These are phyloP conservation scores for Gymnosoma rotundatum DNA, from an alignment of 2,888 invertebrate genomes.

Conservation along the genomic window DNA sequence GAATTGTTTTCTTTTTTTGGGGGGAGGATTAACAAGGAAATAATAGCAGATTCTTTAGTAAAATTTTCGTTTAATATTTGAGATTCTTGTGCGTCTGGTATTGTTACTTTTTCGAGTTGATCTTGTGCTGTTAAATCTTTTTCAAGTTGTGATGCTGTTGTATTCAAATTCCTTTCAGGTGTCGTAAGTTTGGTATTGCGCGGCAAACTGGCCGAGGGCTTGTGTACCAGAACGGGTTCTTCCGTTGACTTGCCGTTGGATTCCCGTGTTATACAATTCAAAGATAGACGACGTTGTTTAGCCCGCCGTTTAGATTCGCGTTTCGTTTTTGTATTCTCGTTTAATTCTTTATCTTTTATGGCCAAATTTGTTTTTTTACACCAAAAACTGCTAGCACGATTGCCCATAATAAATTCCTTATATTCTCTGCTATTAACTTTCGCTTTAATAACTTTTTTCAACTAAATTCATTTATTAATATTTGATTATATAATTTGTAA, in stretches of 20 bases:
- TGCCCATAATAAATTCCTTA: constrained; percentile 79
- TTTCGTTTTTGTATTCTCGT: constrained; percentile 54
- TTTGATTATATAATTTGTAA: too few relatives aligned
- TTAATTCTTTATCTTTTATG: constrained; percentile 53
- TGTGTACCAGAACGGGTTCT: constrained; percentile 52
- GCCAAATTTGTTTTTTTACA: constrained; percentile 78
- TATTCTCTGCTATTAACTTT: background rate
- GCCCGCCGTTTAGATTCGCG: constrained; percentile 54
- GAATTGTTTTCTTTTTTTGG: background rate
- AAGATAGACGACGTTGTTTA: constrained; percentile 74
- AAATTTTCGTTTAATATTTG: background rate
- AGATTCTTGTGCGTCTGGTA: constrained; percentile 18
- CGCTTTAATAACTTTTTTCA: constrained; percentile 1
- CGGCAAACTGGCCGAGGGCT: constrained; percentile 31
- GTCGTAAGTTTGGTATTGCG: constrained; percentile 47
- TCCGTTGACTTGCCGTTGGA: background rate
- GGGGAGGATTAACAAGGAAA: background rate
- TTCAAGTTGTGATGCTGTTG: background rate
- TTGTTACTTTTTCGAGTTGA: background rate
- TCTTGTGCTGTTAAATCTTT: background rate
- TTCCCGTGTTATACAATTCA: constrained; percentile 74
- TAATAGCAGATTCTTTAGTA: constrained; percentile 4
- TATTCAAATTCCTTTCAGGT: constrained; percentile 11
- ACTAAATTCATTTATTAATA: background rate
- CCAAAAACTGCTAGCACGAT: constrained; percentile 81